phyloP scores from a whole-genome alignment of 2,888 invertebrate species.

The Caenorhabditis becei region DNA sequence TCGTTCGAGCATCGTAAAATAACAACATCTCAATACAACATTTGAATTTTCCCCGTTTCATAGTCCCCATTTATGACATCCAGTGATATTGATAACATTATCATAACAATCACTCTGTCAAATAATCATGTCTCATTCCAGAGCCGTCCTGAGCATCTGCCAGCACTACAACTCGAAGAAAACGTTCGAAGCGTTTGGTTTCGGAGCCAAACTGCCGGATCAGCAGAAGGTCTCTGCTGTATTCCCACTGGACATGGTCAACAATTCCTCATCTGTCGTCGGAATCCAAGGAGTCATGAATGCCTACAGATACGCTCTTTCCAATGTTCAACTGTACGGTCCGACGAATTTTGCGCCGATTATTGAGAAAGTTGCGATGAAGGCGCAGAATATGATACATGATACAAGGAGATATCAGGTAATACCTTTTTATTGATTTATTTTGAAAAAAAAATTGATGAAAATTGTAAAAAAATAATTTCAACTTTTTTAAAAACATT shows the following conservation, averaged over 20 bases:
- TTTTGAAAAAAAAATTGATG: background rate
- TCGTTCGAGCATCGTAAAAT: too few species aligned
- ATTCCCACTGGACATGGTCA: conserved; percentile 82
- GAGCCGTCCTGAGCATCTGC: conserved; percentile 75
- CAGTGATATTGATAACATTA: too few species aligned
- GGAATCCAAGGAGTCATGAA: conserved; percentile 84
- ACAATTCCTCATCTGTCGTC: conserved; percentile 75
- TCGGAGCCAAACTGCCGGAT: conserved; percentile 84
- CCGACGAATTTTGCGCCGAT: conserved; percentile 86
- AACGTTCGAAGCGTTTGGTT: conserved; percentile 84
- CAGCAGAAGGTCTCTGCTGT: conserved; percentile 84
- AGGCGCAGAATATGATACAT: conserved; percentile 43
- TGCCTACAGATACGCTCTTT: conserved; percentile 84
- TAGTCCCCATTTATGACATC: too few species aligned
- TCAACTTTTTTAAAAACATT: background rate
- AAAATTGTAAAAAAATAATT: background rate
- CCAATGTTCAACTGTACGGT: conserved; percentile 83
- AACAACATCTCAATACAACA: too few species aligned
- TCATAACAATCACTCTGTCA: too few species aligned
- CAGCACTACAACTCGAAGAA: conserved; percentile 82
- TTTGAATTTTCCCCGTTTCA: too few species aligned
- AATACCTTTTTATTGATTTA: too few species aligned
- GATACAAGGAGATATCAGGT: conserved; percentile 71
- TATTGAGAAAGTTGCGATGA: conserved; percentile 84
- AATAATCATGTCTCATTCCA: too few species aligned